Base-by-base conservation (phyloP, 1,140 invertebrate species). In the Heliconius eleuchia region DNA sequence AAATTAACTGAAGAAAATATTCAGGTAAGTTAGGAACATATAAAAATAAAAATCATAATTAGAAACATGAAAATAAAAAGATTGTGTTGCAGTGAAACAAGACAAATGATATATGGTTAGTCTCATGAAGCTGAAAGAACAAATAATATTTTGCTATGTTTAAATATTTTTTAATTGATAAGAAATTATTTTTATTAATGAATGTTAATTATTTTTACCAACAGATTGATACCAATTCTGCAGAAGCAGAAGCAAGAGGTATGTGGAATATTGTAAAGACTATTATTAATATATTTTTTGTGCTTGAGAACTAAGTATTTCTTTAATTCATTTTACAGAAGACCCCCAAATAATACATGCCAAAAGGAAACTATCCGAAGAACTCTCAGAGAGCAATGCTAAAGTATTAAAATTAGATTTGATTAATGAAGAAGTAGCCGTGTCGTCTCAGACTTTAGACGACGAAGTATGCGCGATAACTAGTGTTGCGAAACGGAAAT, bases 391-490 rank as follows among this genome's bases (percentile, higher is more conserved):
- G 30, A 87, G 71, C 42, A 87, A 39, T 76, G 84, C 90, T 18
- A 94, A 94, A 80, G 85, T 92, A 7, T 87, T 85, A 78, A 94
- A 94, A 83, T 79, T 94, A 30, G 89, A 90, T 71, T 74, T 85
- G 34, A 71, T 77, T n/a, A 85, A 86, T 46, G 83, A 85, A 34
- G 85, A 91, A 72, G 74, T 80, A 9, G 77, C 81, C 55, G 74
- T 86, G 6, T 87, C 84, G 13, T 83, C 88, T 13, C 88, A 94
- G 85, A 80, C 80, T 8, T 86, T 94, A 79, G 93, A 94, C 71
- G 85, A 93, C 34, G 93, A 94, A 84, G 93, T 94, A 3, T 92
- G 88, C 0, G 87, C 88, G 74, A 93, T 94, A 39, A 93, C 82
- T 1, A 86, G 81, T 23, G 76, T 86, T 39, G 82, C 82, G 7